Evolutionary conservation across 2,113 vertebrate species (phyloP).

Genomic region (Pholis gunnellus): DNA sequence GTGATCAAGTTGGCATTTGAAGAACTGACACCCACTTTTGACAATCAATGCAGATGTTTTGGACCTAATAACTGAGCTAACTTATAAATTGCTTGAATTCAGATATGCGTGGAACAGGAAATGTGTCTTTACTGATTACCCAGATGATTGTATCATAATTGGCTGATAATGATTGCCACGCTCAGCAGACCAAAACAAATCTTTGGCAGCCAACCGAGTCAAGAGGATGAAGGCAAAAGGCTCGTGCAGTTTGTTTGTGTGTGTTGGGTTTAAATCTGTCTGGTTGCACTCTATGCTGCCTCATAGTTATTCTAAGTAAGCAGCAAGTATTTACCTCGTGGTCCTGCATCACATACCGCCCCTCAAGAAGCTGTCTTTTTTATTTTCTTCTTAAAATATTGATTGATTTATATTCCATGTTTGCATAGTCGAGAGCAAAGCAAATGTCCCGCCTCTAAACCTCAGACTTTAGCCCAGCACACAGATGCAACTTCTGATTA

Average conservation of each 20-base stretch:
- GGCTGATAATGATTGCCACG: not conserved
- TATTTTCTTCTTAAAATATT: not conserved
- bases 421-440: conserved; percentile 3
- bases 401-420: conserved; percentile 16
- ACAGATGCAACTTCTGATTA: not conserved
- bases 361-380: not conserved
- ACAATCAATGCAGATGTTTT: conserved; percentile 43
- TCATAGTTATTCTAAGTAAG: not conserved
- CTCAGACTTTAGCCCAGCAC: conserved; percentile 26
- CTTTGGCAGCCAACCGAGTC: conserved; percentile 25
- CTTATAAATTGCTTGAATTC: not conserved
- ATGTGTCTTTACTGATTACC: conserved; percentile 1
- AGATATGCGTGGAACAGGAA: not conserved
- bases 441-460: conserved; percentile 8
- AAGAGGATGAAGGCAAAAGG: conserved; percentile 20
- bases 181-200: not conserved
- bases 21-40: conserved; percentile 17
- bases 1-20: conserved; percentile 29
- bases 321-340: not conserved
- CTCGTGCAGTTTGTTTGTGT: not conserved
- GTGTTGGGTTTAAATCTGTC: not conserved
- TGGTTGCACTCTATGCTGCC: not conserved
- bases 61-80: not conserved
- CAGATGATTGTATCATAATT: not conserved
- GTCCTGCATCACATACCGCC: not conserved